Evolutionary conservation across 2,113 vertebrate genomes (phyloP).

Genomic region (Saiga tatarica): DNA sequence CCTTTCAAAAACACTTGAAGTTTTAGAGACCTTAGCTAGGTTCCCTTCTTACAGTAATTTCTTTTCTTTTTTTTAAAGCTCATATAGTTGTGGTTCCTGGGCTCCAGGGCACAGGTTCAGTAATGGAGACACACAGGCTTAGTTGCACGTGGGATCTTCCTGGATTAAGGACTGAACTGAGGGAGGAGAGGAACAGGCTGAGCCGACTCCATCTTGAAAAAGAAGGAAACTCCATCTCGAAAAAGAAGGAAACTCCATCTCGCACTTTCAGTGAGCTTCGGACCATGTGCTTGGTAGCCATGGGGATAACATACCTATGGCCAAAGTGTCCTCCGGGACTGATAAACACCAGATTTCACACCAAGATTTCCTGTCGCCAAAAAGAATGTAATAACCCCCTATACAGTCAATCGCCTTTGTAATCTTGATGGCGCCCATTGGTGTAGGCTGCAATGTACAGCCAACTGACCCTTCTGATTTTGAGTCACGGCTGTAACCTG

Average conservation of each 20-base stretch:
- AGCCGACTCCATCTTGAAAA: not conserved
- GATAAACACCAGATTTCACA: not conserved
- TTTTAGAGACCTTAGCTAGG: not conserved
- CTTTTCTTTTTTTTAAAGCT: not conserved
- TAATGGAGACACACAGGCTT: not conserved
- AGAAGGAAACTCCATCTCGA: not conserved
- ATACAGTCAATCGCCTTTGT: not conserved
- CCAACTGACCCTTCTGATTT: not conserved
- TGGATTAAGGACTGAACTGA: not conserved
- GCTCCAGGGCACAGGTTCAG: not conserved
- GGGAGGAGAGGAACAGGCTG: not conserved
- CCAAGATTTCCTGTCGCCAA: not conserved
- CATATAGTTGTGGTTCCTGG: not conserved
- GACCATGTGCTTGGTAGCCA: not conserved
- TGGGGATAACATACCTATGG: not conserved
- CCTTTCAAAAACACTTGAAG: not conserved
- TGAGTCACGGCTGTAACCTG: not conserved
- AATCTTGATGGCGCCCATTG: not conserved
- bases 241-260: not conserved
- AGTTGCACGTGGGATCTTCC: not conserved
- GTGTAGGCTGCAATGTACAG: not conserved
- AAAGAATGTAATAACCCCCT: not conserved
- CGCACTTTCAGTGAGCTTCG: not conserved
- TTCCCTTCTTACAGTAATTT: not conserved
- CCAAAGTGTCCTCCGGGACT: accelerated